Evolutionary conservation across 2,888 invertebrate genomes (phyloP).

Genomic region (Drosophila sordidapex): DNA sequence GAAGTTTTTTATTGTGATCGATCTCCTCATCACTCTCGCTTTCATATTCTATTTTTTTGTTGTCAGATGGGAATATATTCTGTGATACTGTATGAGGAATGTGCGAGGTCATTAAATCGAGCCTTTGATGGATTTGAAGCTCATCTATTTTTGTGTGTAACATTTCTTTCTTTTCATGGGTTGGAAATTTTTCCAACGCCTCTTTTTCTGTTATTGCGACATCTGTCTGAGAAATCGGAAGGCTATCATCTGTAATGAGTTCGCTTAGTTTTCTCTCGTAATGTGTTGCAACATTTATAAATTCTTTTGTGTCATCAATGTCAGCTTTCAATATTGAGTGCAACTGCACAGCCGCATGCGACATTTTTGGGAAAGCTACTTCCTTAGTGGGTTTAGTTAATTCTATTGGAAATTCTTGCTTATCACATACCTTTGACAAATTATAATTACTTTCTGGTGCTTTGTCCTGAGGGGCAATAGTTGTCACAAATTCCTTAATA

Average conservation of each 20-base stretch:
- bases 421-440: constrained; percentile 61
- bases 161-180: constrained; percentile 7
- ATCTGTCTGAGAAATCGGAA: constrained; percentile 10
- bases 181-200: constrained; percentile 54
- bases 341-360: constrained; percentile 48
- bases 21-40: constrained; percentile 70
- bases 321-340: constrained; percentile 57
- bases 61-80: constrained; percentile 50
- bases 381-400: constrained; percentile 22
- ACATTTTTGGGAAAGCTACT: constrained; percentile 58
- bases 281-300: constrained; percentile 44
- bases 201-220: neutral
- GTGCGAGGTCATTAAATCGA: constrained; percentile 4
- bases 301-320: constrained; percentile 56
- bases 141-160: neutral
- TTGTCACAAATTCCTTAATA: constrained; percentile 44
- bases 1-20: constrained; percentile 16
- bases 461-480: constrained; percentile 20
- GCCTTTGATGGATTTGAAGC: constrained; percentile 10
- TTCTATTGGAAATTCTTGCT: constrained; percentile 65
- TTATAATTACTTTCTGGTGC: constrained; percentile 31
- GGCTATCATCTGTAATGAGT: constrained; percentile 29
- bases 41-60: constrained; percentile 18
- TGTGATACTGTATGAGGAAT: neutral
- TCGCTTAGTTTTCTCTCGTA: constrained; percentile 54